Base-by-base conservation (phyloP, 1,140 invertebrate species). In the Drosophila yakuba region DNA sequence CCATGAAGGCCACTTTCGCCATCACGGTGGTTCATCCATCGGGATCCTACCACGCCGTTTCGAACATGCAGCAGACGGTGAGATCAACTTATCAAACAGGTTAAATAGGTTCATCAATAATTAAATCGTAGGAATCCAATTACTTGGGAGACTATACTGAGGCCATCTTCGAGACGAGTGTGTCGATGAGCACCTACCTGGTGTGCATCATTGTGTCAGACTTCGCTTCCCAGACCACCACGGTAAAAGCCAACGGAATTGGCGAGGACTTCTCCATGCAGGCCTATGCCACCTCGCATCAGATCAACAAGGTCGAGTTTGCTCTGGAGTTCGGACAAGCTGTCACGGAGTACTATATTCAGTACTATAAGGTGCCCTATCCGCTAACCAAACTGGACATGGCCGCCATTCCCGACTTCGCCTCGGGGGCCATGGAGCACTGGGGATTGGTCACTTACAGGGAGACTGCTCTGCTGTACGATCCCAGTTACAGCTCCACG, bases 361-460 rank as follows among this genome's bases (percentile, higher is more conserved):
- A 97, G 28, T 97, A 98, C 92, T 99, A 98, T 92, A 93, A 95
- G 68, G 95, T 98, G 54, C 90, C 94, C 20, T 99, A 98, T 93
- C 97, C 98, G 8, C 92, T 98, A 28, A 96, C 97, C 25, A 98
- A 98, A 94, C 92, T 97, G 80, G 97, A 98, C 93, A 96, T 98
- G 95, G 96, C 97, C 67, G 97, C 97, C 12, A 97, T 99, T 74
- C 98, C 98, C 1, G 98, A 99, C 93, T 99, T 99, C 93, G 95
- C 96, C 6, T 97, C 97, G 0, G 97, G 97, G 12, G 98, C 98
- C 0, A 99, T 99, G 96, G 98, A 99, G 93, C 97, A 98, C 93
- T 99, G 98, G 97, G 97, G 97, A 4, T 92, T 97, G 2, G 95
- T 97, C 0, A 97, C 96, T 1, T 97, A 95, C 86, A 94, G 97